Conservation (phyloP, 2,113 vertebrate species). For the cattle (Bos taurus) region ARS-UCD2.0 NC_037335.1:36014001-36014500, state of each 20-base stretch:
- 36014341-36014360: slow-evolving; percentile 40
- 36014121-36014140: slow-evolving; percentile 38
- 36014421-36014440: background rate
- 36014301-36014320: slow-evolving; percentile 21
- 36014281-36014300: background rate
- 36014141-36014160: background rate
- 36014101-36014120: slow-evolving; percentile 56
- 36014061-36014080: slow-evolving; percentile 69
- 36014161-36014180: background rate
- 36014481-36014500: background rate
- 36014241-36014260: background rate
- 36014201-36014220: background rate
- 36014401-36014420: slow-evolving; percentile 30
- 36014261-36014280: slow-evolving; percentile 9
- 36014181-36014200: slow-evolving; percentile 27
- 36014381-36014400: slow-evolving; percentile 32
- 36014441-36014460: slow-evolving; percentile 54
- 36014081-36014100: slow-evolving; percentile 55
- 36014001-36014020: slow-evolving; percentile 54
- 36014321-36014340: slow-evolving; percentile 31
- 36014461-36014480: slow-evolving; percentile 33
- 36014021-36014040: slow-evolving; percentile 59
- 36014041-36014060: slow-evolving; percentile 59
- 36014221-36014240: background rate
- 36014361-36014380: background rate